Percentiles rank a stretch among this genome's conserved stretches.
phyloP scores from a whole-genome alignment of 2,113 vertebrate species.

The Malurus melanocephalus region DNA sequence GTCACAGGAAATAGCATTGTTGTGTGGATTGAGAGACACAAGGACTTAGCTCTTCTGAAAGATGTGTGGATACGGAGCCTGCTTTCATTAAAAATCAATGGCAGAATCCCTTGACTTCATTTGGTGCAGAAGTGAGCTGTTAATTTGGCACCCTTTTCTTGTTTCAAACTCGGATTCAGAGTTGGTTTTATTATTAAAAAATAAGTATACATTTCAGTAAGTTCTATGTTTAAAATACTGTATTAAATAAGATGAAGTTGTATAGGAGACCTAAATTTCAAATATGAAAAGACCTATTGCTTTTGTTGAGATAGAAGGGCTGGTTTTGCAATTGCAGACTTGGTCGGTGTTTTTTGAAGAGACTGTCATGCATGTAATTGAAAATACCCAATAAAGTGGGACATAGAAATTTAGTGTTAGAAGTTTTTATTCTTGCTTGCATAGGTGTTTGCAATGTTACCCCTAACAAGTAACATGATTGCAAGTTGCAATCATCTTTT shows the following conservation, averaged over 20 bases:
- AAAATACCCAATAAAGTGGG: neutral
- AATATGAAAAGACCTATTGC: neutral
- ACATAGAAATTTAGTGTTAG: neutral
- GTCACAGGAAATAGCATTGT: neutral
- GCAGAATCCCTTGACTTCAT: neutral
- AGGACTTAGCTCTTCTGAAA: neutral
- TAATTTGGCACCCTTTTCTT: neutral
- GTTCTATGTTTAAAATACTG: neutral
- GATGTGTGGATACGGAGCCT: neutral
- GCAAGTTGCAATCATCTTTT: neutral
- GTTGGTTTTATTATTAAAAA: neutral
- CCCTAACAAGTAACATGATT: neutral
- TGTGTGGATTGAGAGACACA: neutral
- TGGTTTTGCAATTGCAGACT: neutral
- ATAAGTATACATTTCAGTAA: neutral
- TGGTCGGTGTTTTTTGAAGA: neutral
- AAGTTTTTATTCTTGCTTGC: neutral
- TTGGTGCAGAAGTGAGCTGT: neutral
- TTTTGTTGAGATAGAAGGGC: neutral
- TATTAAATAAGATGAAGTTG: neutral
- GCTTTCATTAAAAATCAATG: neutral
- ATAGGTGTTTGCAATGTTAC: neutral
- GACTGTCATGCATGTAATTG: neutral
- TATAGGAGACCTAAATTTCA: neutral
- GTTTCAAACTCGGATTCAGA: neutral